Percentiles rank a stretch among this genome's conserved stretches.
These are phyloP conservation scores for Hemibagrus wyckioides DNA, from an alignment of 2,113 vertebrate genomes.

Conservation along the genomic window DNA sequence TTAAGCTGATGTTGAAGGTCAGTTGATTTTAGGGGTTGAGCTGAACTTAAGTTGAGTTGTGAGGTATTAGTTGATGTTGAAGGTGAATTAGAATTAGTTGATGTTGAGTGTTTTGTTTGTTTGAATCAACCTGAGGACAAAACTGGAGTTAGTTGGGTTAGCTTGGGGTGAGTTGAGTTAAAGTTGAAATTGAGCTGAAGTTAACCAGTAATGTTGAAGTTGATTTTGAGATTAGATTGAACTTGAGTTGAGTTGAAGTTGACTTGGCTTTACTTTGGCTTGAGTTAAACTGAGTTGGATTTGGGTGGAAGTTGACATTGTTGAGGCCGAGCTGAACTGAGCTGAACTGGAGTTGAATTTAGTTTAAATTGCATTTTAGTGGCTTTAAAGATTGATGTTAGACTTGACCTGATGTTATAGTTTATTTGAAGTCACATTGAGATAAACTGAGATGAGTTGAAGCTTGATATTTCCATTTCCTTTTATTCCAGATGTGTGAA, in stretches of 20 bases:
- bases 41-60: background rate
- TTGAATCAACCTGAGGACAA: background rate
- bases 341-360: background rate
- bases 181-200: background rate
- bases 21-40: background rate
- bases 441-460: background rate
- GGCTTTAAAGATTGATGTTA: background rate
- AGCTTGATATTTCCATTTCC: background rate
- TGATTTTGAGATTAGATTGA: background rate
- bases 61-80: background rate
- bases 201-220: background rate
- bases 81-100: background rate
- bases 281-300: background rate
- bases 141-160: background rate
- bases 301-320: background rate
- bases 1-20: background rate
- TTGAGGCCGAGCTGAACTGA: background rate
- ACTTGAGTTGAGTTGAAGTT: background rate
- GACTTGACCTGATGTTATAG: background rate
- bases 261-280: background rate
- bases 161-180: no score
- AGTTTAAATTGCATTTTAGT: background rate
- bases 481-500: slow-evolving; percentile 52
- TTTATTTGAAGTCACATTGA: background rate
- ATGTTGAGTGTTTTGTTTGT: background rate